Base-by-base conservation (phyloP, 2,888 invertebrate genomes). In the Hofmannophila pseudospretella region DNA sequence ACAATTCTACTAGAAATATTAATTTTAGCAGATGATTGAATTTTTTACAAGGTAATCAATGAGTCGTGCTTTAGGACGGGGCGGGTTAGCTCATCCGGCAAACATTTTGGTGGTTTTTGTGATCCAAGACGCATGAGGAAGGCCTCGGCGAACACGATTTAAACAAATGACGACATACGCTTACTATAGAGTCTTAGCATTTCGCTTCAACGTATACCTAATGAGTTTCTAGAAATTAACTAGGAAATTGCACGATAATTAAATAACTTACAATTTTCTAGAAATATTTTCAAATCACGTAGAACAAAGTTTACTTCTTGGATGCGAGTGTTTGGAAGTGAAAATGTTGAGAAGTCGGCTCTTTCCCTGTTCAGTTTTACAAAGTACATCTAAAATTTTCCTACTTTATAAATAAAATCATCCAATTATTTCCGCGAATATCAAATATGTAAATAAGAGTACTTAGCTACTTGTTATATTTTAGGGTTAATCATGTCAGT, bases 101-200 rank as follows among this genome's bases (percentile, higher is more conserved):
- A 73, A 70, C 76, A 77, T 82, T 81, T 79, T 71, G 79, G 78
- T 75, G 72, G 78, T 85, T 85, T 85, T 84, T 85, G 78, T 82
- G 76, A 64, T 60, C 52, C 54, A 58, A 61, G 64, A 57, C 53
- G 66, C 54, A 54, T 54, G 67, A 63, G 74, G 82, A 84, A 85
- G 85, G 84, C 73, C 84, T 78, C 71, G 46, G 58, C 47, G 60
- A 61, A 73, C 85, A 85, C 85, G 85, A 84, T 54, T 72, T 55
- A 58, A 55, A 64, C 66, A 73, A 73, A 79, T 81, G 81, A 84
- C 78, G 79, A 63, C 78, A 77, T 80, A 53, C 59, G 50, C 51
- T 58, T 47, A 44, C 47, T 36, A 30, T 31, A 39, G 9, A 32
- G 32, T 22, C 42, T 42, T 49, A 40, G 44, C 58, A 54, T 56